A percentile compares a stretch with the other conserved stretches of the same genome.
Conservation (phyloP, 2,113 vertebrate genomes). For the Tragelaphus buxtoni region DNA sequence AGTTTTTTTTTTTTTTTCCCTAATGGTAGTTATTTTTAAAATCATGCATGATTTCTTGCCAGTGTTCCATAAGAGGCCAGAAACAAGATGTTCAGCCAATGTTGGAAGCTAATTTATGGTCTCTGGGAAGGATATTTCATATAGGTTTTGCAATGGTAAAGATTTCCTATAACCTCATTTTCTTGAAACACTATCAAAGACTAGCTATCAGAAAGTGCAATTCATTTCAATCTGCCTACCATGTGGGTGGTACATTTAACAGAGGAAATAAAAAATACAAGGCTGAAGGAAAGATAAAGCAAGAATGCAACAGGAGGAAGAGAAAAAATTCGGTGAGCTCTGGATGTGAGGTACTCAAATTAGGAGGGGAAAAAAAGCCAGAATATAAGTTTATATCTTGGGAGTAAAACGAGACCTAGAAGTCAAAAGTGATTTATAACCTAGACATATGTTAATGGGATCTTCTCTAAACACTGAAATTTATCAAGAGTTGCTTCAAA, state of each 20-base stretch:
- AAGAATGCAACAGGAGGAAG: not conserved
- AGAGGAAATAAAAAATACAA: not conserved
- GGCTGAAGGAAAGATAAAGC: not conserved
- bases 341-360: not conserved
- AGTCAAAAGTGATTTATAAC: not conserved
- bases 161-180: constrained; percentile 34
- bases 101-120: not conserved
- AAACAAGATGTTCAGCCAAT: constrained; percentile 20
- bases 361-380: not conserved
- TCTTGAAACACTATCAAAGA: constrained; percentile 2
- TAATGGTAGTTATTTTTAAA: not conserved
- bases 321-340: not conserved
- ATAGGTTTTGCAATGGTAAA: not conserved
- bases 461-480: not conserved
- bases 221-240: not conserved
- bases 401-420: not conserved
- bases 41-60: constrained; percentile 1
- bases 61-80: not conserved
- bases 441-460: not conserved
- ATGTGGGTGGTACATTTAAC: not conserved
- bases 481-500: not conserved
- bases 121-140: constrained; percentile 2
- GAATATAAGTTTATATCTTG: not conserved
- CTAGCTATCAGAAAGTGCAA: not conserved
- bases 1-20: not conserved